Conservation (phyloP, 1,140 invertebrate species). For the Drosophila varians region DNA sequence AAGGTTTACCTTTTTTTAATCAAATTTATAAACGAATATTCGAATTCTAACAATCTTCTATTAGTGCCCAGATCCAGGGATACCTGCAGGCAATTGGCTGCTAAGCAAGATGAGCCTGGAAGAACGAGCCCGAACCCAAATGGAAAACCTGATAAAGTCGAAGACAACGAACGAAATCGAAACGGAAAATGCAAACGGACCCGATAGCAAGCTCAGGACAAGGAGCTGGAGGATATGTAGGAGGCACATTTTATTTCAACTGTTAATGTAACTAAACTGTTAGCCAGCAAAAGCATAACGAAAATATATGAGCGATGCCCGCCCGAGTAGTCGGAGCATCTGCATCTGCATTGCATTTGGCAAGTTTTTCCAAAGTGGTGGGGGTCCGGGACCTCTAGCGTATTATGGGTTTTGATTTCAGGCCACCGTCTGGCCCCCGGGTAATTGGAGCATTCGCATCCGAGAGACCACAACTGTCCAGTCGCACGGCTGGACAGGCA, state of each 20-base stretch:
- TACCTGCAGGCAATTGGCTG: slow-evolving; percentile 48
- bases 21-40: background rate
- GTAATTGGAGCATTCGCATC: slow-evolving; percentile 44
- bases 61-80: slow-evolving; percentile 45
- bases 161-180: slow-evolving; percentile 11
- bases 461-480: slow-evolving; percentile 38
- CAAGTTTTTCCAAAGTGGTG: slow-evolving; percentile 14
- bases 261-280: slow-evolving; percentile 66
- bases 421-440: slow-evolving; percentile 2
- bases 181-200: slow-evolving; percentile 49
- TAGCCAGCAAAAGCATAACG: slow-evolving; percentile 29
- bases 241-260: slow-evolving; percentile 63
- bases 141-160: background rate
- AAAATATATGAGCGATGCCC: slow-evolving; percentile 63
- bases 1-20: background rate
- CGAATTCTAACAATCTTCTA: background rate
- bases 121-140: slow-evolving; percentile 8
- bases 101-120: slow-evolving; percentile 27
- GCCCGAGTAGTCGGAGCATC: slow-evolving; percentile 53
- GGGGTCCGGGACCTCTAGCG: background rate
- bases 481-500: slow-evolving; percentile 24
- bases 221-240: slow-evolving; percentile 10
- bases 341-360: slow-evolving; percentile 49
- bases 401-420: background rate
- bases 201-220: slow-evolving; percentile 36